phyloP scores from a whole-genome alignment of 1,140 invertebrate species.

The Hestina assimilis region DNA sequence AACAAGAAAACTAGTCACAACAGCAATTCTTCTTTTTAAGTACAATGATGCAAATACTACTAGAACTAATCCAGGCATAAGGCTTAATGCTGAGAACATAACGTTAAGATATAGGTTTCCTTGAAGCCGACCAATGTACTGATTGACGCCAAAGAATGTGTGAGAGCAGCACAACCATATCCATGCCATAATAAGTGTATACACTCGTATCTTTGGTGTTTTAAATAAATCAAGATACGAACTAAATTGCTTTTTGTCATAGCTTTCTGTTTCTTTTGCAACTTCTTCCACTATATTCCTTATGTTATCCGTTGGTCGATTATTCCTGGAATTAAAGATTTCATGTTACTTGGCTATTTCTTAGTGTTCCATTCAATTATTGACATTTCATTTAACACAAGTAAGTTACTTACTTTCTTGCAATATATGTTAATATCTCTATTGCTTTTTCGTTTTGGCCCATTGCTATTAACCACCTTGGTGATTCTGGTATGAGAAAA shows the following conservation, averaged over 20 bases:
- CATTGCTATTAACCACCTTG: slow-evolving; percentile 63
- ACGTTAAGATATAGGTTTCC: slow-evolving; percentile 87
- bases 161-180: slow-evolving; percentile 85
- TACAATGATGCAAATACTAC: slow-evolving; percentile 81
- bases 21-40: slow-evolving; percentile 79
- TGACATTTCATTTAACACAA: not conserved
- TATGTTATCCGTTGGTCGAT: slow-evolving; percentile 74
- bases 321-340: slow-evolving; percentile 52
- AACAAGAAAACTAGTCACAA: slow-evolving; percentile 42
- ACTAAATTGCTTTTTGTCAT: slow-evolving; percentile 41
- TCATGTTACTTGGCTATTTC: too few species aligned
- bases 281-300: slow-evolving; percentile 64
- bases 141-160: slow-evolving; percentile 85
- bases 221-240: slow-evolving; percentile 79
- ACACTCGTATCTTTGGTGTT: slow-evolving; percentile 85
- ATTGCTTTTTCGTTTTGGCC: slow-evolving; percentile 60
- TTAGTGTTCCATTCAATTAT: not conserved
- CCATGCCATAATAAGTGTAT: slow-evolving; percentile 83
- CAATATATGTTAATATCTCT: slow-evolving; percentile 45
- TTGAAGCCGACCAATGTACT: slow-evolving; percentile 84
- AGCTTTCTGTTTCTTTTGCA: slow-evolving; percentile 40
- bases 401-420: slow-evolving; percentile 49
- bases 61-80: slow-evolving; percentile 82
- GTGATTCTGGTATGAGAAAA: slow-evolving; percentile 65
- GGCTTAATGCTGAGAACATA: slow-evolving; percentile 79